Evolutionary conservation across 1,140 invertebrate species (phyloP), one percentile per base, ranked within the genome.

Genomic region (Prorops nasuta): DNA sequence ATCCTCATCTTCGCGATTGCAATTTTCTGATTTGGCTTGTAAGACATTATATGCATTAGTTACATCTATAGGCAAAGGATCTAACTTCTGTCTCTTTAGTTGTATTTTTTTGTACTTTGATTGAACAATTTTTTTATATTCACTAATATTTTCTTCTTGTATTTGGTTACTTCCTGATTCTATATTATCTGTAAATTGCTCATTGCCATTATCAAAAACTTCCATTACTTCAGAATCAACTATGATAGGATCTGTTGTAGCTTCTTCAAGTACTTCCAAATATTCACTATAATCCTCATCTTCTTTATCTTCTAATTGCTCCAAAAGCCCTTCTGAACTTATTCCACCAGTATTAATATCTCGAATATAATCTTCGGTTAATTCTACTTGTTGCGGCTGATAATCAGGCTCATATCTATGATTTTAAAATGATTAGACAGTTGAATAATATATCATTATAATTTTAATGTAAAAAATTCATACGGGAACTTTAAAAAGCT

Each of bases 231-330:
- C 52, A 22, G 18, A n/a, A 36, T 54, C 31, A 8, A 45, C 24
- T 1, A 51, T 20, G 18, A 70, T 39, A 15, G 64, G 59, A 48
- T 65, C 61, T 0, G 54, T 58, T 2, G 57, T 48, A 14, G 66
- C 68, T 44, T 66, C 60, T 52, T 69, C 63, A 0, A 71, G 24
- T 36, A 74, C 55, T 46, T 76, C 73, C 3, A 76, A 47, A 38
- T 73, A 77, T 51, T 76, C 75, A 14, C 50, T 69, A n/a, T 73
- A 77, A 49, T 75, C 66, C 17, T 76, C 74, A 24, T 75, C 72
- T 14, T 60, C 66, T 20, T 58, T 60, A 44, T 76, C 69, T 28
- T 78, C 73, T 3, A 78, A 44, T 51, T 78, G 76, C 34, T 76
- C 70, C 31, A 76, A 43, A 0, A 76, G 54, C 48, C 59, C 66